Percentiles rank a stretch among this genome's conserved stretches.
phyloP scores from a whole-genome alignment of 2,888 invertebrate species.

The Muscina levida region DNA sequence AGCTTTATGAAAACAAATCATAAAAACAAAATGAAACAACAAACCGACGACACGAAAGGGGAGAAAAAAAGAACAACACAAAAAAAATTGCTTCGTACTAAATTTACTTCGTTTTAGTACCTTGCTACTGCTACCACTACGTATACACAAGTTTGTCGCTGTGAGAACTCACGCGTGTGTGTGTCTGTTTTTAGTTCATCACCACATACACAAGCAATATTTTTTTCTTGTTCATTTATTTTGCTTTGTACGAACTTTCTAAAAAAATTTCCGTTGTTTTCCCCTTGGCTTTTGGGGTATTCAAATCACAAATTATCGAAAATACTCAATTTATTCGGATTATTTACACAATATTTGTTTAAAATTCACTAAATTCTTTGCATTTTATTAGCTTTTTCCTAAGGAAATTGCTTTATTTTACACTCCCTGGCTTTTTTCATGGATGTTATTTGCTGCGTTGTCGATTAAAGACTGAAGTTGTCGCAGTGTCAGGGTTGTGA shows the following conservation, averaged over 20 bases:
- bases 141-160: slow-evolving; percentile 26
- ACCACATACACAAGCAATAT: slow-evolving; percentile 61
- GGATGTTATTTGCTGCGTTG: slow-evolving; percentile 64
- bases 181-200: slow-evolving; percentile 56
- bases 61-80: slow-evolving; percentile 4
- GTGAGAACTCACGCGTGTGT: slow-evolving; percentile 14
- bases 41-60: background rate
- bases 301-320: slow-evolving; percentile 35
- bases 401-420: slow-evolving; percentile 54
- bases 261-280: slow-evolving; percentile 52
- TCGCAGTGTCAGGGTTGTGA: slow-evolving; percentile 17
- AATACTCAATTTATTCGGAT: slow-evolving; percentile 30
- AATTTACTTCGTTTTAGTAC: slow-evolving; percentile 37
- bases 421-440: slow-evolving; percentile 52
- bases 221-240: slow-evolving; percentile 39
- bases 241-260: slow-evolving; percentile 62
- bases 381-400: slow-evolving; percentile 51
- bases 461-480: slow-evolving; percentile 62
- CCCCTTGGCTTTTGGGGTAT: slow-evolving; percentile 38
- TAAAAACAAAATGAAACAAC: background rate
- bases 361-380: slow-evolving; percentile 55
- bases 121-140: slow-evolving; percentile 42
- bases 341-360: slow-evolving; percentile 55
- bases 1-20: slow-evolving; percentile 30
- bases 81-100: slow-evolving; percentile 39